Percentiles rank a stretch among this genome's conserved stretches.
Evolutionary conservation across 2,797 vertebrate species (phyloP).

Genomic region (Artibeus jamaicensis): DNA sequence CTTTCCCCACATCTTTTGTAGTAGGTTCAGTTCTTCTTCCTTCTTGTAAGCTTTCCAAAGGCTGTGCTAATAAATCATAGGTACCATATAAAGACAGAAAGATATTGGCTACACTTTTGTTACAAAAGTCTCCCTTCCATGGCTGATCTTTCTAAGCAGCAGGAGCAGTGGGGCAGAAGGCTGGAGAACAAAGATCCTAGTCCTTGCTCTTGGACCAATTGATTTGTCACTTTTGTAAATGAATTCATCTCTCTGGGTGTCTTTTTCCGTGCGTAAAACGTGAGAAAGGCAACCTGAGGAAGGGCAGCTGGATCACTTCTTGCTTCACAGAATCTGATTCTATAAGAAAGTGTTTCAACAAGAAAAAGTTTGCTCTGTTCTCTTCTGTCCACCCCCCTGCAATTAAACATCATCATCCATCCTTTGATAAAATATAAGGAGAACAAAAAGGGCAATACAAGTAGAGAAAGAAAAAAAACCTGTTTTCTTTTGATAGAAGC

Average conservation of each 20-base stretch:
- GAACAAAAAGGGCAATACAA: neutral
- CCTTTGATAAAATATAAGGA: neutral
- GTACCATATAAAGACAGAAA: neutral
- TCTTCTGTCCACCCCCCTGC: neutral
- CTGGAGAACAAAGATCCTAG: neutral
- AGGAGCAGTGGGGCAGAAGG: neutral
- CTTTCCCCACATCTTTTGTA: neutral
- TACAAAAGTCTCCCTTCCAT: too few species aligned
- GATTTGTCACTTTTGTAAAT: neutral
- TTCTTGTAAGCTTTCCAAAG: neutral
- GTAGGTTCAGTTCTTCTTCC: neutral
- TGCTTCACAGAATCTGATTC: neutral
- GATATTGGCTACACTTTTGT: neutral
- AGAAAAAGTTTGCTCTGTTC: neutral
- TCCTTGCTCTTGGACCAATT: neutral
- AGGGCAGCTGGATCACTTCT: neutral
- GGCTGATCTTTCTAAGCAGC: neutral
- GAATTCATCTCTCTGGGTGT: neutral
- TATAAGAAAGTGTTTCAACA: neutral
- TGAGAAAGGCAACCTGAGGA: neutral
- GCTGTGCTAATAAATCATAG: neutral
- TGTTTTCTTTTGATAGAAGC: neutral
- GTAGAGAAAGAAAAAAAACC: neutral
- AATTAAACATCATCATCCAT: neutral
- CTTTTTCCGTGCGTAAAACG: neutral